These are phyloP conservation scores for Temnothorax rugatulus DNA, from an alignment of 2,888 invertebrate genomes.

Conservation along the genomic window DNA sequence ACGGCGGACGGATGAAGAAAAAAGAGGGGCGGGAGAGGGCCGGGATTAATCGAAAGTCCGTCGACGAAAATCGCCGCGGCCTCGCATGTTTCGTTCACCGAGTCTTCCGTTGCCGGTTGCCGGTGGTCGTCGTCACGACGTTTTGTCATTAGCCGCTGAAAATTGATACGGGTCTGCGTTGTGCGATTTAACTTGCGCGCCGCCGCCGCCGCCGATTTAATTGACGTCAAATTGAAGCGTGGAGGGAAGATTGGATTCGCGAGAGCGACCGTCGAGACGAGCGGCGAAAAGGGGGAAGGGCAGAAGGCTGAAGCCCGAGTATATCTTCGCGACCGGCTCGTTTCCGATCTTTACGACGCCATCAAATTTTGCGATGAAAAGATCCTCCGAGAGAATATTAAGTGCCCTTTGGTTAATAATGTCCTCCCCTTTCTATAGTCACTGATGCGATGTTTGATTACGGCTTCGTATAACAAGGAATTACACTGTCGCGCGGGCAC, in stretches of 20 bases:
- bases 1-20: neutral
- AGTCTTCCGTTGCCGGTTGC: conserved; percentile 1
- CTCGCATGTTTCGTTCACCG: neutral
- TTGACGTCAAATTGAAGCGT: conserved; percentile 79
- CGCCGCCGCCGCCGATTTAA: conserved; percentile 71
- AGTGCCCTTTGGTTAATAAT: conserved; percentile 72
- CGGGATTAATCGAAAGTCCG: conserved; percentile 56
- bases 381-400: conserved; percentile 80
- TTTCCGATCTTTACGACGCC: conserved; percentile 78
- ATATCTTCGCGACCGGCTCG: conserved; percentile 32
- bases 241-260: conserved; percentile 73
- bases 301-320: neutral
- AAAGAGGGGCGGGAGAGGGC: neutral
- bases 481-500: neutral
- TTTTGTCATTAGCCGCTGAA: conserved; percentile 71
- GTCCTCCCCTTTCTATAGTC: conserved; percentile 39
- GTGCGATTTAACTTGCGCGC: conserved; percentile 71
- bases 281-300: conserved; percentile 9
- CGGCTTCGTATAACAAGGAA: conserved; percentile 54
- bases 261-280: conserved; percentile 31
- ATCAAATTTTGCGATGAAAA: conserved; percentile 81
- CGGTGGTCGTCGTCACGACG: conserved; percentile 36
- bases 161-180: conserved; percentile 70
- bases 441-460: conserved; percentile 66
- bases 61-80: conserved; percentile 34